Evolutionary conservation across 2,113 vertebrate genomes (phyloP), one percentile per base, ranked within the genome.

Genomic region (Cinclus mexicanus): DNA sequence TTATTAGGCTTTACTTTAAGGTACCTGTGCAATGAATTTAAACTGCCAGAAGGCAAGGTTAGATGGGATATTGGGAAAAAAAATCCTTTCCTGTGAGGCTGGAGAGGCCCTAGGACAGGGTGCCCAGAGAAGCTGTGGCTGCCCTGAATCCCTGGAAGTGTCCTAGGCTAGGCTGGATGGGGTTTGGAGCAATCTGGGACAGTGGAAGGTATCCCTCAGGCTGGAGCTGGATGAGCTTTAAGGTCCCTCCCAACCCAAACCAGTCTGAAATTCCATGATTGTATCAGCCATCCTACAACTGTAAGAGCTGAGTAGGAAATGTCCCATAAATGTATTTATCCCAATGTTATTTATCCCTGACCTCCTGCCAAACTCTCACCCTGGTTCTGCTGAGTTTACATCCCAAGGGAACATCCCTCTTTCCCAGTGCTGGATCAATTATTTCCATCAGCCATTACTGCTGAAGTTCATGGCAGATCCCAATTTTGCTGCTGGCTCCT

Each of bases 131-230:
- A 37, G 35, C 35, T 37, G 35, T 37, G 35, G 35, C 35, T 37
- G 35, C 35, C 35, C 35, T 37, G 35, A 37, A 37, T 37, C 35
- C 35, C 35, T 61, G 46, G 37, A 0, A 61, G 28, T 16, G 64
- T 6, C 23, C 55, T 1, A 39, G 33, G 33, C 12, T 37, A 37
- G 53, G 31, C 0, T 68, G 42, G 42, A 57, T 0, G 0, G 29
- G 15, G 15, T 2, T 42, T 17, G 72, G 64, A 69, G 33, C 33
- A 46, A 0, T 0, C 39, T 69, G 55, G 33, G 33, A 37, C 35
- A 37, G 35, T 37, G 35, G 35, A 37, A 37, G 35, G 35, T 37
- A 8, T 37, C 35, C 35, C 35, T 37, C 35, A 37, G 35, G 35
- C 35, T 37, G 35, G 35, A 37, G 35, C 35, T 37, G 35, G 35